Conservation (phyloP, 2,888 invertebrate species). For the Halictus ligatus region DNA sequence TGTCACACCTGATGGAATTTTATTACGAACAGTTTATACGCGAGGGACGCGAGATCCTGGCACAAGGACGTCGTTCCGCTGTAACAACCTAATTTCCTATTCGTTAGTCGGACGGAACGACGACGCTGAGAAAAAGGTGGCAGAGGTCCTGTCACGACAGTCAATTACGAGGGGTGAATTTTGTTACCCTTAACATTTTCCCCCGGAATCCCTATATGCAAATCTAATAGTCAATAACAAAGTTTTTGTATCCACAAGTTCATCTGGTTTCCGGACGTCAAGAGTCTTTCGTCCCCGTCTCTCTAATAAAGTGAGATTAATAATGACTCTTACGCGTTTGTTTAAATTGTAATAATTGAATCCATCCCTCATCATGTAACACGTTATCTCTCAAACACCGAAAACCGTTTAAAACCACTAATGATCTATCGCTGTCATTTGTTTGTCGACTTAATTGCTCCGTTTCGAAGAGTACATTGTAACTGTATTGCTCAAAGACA, state of each 20-base stretch:
- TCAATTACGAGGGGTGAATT: background rate
- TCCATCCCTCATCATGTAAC: background rate
- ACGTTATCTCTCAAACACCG: background rate
- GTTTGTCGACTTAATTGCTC: background rate
- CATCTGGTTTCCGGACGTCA: background rate
- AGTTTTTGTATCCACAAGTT: background rate
- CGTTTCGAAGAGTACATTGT: background rate
- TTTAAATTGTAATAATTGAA: too few species aligned
- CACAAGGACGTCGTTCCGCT: slow-evolving; percentile 48
- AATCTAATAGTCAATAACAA: background rate
- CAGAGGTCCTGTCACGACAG: background rate
- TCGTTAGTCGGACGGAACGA: slow-evolving; percentile 39
- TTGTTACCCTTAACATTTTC: background rate
- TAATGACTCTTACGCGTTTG: background rate
- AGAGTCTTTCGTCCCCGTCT: background rate
- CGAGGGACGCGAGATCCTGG: slow-evolving; percentile 26
- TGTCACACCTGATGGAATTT: slow-evolving; percentile 28
- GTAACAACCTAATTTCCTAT: slow-evolving; percentile 63
- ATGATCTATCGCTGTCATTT: background rate
- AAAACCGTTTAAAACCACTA: background rate
- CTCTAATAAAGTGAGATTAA: too few species aligned
- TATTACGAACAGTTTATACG: slow-evolving; percentile 33
- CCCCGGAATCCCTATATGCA: background rate
- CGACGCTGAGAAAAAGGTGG: slow-evolving; percentile 10
- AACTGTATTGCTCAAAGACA: background rate